Evolutionary conservation across 1,140 invertebrate species (phyloP).

Genomic region (Yoshiicerus persimilis): DNA sequence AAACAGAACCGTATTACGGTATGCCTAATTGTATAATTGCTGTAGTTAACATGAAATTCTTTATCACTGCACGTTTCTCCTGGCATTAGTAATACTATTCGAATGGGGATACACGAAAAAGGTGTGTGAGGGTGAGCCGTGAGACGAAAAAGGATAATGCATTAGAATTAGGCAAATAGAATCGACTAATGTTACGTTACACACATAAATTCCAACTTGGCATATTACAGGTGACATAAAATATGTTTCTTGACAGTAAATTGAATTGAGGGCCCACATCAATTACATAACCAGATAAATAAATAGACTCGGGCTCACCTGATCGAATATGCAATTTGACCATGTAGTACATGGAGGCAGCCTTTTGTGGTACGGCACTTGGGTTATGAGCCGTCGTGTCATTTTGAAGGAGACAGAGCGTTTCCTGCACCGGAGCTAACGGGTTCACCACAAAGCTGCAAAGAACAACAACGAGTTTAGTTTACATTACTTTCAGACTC

Average conservation of each 20-base stretch:
- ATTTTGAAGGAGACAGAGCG: constrained; percentile 87
- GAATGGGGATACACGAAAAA: neutral
- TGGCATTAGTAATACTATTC: neutral
- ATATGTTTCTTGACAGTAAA: neutral
- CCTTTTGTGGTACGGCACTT: constrained; percentile 73
- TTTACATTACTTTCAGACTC: neutral
- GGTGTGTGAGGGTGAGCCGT: neutral
- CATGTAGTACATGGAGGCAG: constrained; percentile 93
- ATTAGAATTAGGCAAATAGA: neutral
- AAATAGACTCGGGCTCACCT: constrained; percentile 62
- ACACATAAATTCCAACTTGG: neutral
- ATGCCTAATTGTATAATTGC: neutral
- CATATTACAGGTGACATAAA: neutral
- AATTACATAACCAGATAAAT: neutral
- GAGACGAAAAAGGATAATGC: neutral
- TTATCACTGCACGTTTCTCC: no score
- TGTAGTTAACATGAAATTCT: neutral
- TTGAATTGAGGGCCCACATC: neutral
- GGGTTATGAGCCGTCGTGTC: constrained; percentile 87
- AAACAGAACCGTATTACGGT: neutral
- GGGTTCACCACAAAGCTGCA: constrained; percentile 86
- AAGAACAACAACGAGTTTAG: constrained; percentile 25
- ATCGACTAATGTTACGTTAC: neutral
- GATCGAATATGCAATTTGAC: constrained; percentile 87
- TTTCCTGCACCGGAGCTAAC: constrained; percentile 86